Conservation (phyloP, 2,888 invertebrate genomes). For the Girardia tigrina region DNA sequence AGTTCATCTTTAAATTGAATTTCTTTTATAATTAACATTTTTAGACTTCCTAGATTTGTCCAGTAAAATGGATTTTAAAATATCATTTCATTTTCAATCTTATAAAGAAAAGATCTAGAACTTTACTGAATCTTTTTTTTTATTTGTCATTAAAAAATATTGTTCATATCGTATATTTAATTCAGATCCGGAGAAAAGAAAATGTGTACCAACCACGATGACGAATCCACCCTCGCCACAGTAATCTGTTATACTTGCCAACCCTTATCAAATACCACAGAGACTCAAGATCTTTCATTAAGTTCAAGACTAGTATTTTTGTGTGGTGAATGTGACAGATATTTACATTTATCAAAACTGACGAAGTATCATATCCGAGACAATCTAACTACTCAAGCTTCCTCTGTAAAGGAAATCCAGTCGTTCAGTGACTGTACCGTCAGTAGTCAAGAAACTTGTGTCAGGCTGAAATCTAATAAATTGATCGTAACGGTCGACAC, state of each 20-base stretch:
- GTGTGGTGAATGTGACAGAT: constrained; percentile 86
- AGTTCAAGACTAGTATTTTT: constrained; percentile 49
- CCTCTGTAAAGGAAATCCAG: not conserved
- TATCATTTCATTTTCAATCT: no score
- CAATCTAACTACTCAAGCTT: constrained; percentile 39
- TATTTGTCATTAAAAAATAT: no score
- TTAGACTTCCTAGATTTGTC: no score
- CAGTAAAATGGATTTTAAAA: no score
- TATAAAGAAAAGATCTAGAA: no score
- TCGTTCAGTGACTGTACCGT: not conserved
- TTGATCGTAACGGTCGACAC: not conserved
- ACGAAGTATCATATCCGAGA: constrained; percentile 72
- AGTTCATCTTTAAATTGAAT: no score
- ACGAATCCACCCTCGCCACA: constrained; percentile 75
- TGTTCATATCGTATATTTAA: no score
- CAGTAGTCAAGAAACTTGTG: not conserved
- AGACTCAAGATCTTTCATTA: constrained; percentile 45
- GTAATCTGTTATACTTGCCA: constrained; percentile 81
- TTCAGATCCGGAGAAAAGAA: constrained; percentile 31
- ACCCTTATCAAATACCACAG: constrained; percentile 42
- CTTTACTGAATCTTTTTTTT: no score
- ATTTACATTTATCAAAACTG: constrained; percentile 75
- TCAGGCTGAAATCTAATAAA: not conserved
- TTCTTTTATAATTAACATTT: no score
- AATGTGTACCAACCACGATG: constrained; percentile 81